Evolutionary conservation across 2,888 invertebrate species (phyloP).

Genomic region (Caenorhabditis sulstoni): DNA sequence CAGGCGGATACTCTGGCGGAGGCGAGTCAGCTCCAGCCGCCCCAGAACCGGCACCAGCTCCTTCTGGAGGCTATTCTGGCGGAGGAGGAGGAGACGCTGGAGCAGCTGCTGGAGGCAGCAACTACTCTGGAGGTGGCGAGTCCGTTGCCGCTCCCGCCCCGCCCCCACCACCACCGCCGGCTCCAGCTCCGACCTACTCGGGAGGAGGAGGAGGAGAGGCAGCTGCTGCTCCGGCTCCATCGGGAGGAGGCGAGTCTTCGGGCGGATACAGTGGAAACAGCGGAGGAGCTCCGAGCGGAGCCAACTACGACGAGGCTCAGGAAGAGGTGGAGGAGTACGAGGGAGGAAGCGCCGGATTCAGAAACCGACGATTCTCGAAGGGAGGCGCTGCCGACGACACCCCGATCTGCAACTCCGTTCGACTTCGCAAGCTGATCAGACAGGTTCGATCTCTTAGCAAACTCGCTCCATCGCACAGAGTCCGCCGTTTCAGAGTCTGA

Average conservation of each 20-base stretch:
- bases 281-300: slow-evolving; percentile 60
- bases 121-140: slow-evolving; percentile 54
- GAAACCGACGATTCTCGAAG: slow-evolving; percentile 65
- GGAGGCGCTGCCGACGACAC: slow-evolving; percentile 51
- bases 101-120: slow-evolving; percentile 54
- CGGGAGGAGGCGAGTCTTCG: slow-evolving; percentile 21
- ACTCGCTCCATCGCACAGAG: too few species aligned
- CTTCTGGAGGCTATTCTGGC: slow-evolving; percentile 51
- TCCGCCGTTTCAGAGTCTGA: slow-evolving; percentile 52
- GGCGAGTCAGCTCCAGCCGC: slow-evolving; percentile 27
- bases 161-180: slow-evolving; percentile 55
- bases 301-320: slow-evolving; percentile 66
- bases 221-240: slow-evolving; percentile 28
- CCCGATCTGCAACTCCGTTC: slow-evolving; percentile 59
- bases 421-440: slow-evolving; percentile 64
- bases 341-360: slow-evolving; percentile 59
- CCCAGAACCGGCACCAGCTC: slow-evolving; percentile 36
- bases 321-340: slow-evolving; percentile 64
- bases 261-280: slow-evolving; percentile 32
- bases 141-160: slow-evolving; percentile 28
- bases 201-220: slow-evolving; percentile 54
- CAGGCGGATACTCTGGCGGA: slow-evolving; percentile 45
- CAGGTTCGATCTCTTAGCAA: slow-evolving; percentile 59
- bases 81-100: slow-evolving; percentile 47
- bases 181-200: slow-evolving; percentile 53